A percentile compares a stretch with the other conserved stretches of the same genome.
phyloP scores from a whole-genome alignment of 2,113 vertebrate genomes.

The Xiphophorus maculatus region DNA sequence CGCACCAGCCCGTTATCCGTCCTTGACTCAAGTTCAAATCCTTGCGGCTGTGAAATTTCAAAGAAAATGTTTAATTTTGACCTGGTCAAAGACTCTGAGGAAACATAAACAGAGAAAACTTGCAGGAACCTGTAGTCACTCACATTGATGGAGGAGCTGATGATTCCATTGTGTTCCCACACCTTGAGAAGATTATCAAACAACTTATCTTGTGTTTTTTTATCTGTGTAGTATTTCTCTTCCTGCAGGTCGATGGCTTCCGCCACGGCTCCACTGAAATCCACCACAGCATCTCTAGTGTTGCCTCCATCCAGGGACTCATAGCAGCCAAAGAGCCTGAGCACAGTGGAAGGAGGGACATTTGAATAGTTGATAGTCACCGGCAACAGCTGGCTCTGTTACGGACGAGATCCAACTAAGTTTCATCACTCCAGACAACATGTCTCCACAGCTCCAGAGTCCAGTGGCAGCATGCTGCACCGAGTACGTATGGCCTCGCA shows the following conservation, averaged over 20 bases:
- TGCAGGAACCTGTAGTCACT: neutral
- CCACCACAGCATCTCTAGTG: slow-evolving; percentile 91
- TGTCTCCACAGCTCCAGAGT: neutral
- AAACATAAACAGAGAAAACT: neutral
- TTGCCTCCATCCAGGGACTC: slow-evolving; percentile 92
- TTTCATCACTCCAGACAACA: neutral
- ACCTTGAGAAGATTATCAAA: slow-evolving; percentile 89
- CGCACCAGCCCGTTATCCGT: slow-evolving; percentile 84
- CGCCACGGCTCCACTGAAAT: slow-evolving; percentile 91
- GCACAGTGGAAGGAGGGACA: neutral
- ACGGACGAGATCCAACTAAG: neutral
- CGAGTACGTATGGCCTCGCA: too few species aligned
- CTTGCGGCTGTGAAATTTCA: slow-evolving; percentile 63
- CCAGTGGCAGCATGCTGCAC: neutral
- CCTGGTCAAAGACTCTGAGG: neutral
- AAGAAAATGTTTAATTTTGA: neutral
- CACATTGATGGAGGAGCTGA: slow-evolving; percentile 88
- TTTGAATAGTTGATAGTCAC: neutral
- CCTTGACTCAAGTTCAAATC: slow-evolving; percentile 76
- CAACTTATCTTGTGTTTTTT: slow-evolving; percentile 83
- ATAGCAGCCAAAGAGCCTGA: slow-evolving; percentile 90
- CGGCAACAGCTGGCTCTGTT: neutral
- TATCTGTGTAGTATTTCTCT: slow-evolving; percentile 79
- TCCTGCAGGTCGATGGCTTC: slow-evolving; percentile 85
- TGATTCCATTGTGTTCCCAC: slow-evolving; percentile 85